Base-by-base conservation (phyloP, 2,797 vertebrate species). In the Esox masquinongy region DNA sequence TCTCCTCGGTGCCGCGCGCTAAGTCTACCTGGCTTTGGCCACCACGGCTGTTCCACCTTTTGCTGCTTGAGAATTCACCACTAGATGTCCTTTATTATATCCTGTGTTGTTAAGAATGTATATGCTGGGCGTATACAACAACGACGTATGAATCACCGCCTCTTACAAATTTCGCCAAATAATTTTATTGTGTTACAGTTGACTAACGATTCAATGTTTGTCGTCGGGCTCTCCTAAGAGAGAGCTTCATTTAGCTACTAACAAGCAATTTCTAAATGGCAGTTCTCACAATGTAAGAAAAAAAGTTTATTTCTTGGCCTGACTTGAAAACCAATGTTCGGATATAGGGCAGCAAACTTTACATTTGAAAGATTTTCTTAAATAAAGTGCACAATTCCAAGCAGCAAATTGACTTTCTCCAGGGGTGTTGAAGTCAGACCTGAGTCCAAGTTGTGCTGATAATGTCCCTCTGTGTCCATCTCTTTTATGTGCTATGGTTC, bases 11-110 rank as follows among this genome's bases (percentile, higher is more conserved):
- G 34, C 19, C 29, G 34, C 24, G 15, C 70, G 19, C 78, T 79
- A 16, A 67, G 59, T 78, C 75, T 67, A 74, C 24, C 70, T 67
- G 77, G 80, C 87, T 87, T 88, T 85, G 76, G 83, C 83, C 83
- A 67, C 75, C 77, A 75, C 83, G 85, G 86, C 82, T 86, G 79
- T 50, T 83, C 82, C 76, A 76, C 85, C 84, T 81, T 93, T 93
- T 92, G 90, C 91, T 92, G 91, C 91, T 91, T 91, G 89, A 90
- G 88, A 91, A 93, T 89, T 50, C 68, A 75, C 77, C 82, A 83
- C 77, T 73, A 75, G 26, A 34, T 2, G 49, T 75, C 77, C 71
- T 53, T 61, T 72, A 73, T 75, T 17, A 59, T 79, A 51, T 76
- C 78, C 76, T 75, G 66, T 83, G 75, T 75, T 67, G 68, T 76